Base-by-base conservation (phyloP, 30 jellyfish, hydroid and myxozoan genomes). In the Hydractinia symbiolongicarpus region DNA sequence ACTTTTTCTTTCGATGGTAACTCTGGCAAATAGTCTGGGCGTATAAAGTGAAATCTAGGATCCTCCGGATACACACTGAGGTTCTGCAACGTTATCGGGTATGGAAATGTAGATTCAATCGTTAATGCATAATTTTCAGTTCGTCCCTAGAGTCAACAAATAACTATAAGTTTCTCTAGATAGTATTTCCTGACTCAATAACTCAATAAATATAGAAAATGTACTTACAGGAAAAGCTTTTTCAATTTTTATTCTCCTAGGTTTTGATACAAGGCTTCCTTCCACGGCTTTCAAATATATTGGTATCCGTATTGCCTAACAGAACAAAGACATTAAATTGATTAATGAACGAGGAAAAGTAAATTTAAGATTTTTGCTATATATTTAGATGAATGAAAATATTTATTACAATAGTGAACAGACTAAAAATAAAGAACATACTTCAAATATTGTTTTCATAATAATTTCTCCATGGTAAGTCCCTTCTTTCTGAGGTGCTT, bases 191-290 rank as follows among this genome's bases (percentile, higher is more conserved):
- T 30, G 44, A 30, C 44, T 30, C 44, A 30, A 30, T 30, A 30
- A 30, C 44, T 30, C 44, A 30, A 30, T 30, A 30, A 30, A 78
- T 58, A 51, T 44, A 76, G 0, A 50, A 11, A 50, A 55, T 7
- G 66, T 14, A 90, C 96, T 86, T 67, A 92, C 98, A 13, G 98
- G 98, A 81, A 92, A 92, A 70, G 94, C 91, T 61, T 92, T 86
- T 60, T 92, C 90, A 62, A 92, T 87, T 55, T 76, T 83, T 14
- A 92, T 92, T 76, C 92, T 92, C 60, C 76, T 92, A 40, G 98
- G 98, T 86, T 83, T 86, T 51, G 98, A 73, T 44, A 92, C 55
- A 11, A 92, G 82, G 5, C 81, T 55, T 10, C 98, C 98, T 57
- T 79, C 67, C 11, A 88, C 96, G 11, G 93, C 78, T 84, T 87